A percentile compares a stretch with the other conserved stretches of the same genome.
Conservation (phyloP, 1,140 invertebrate species). For the Charaxes varanes region DNA sequence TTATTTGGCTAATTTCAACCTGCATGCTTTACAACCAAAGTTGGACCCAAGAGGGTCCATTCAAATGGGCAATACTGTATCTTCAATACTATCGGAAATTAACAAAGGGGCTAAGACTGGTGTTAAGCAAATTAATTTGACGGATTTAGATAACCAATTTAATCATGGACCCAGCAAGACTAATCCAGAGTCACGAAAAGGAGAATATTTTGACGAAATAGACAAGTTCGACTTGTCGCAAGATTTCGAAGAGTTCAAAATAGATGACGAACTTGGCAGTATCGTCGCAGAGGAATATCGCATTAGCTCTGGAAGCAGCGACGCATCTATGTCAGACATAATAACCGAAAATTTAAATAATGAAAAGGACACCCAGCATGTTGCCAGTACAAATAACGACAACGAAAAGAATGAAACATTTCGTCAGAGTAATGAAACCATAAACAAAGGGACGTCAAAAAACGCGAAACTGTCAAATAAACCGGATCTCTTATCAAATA, state of each 20-base stretch:
- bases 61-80: slow-evolving; percentile 76
- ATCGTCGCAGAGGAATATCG: slow-evolving; percentile 72
- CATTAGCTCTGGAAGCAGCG: slow-evolving; percentile 74
- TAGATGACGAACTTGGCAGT: slow-evolving; percentile 83
- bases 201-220: slow-evolving; percentile 65
- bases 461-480: slow-evolving; percentile 69
- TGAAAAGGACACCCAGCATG: slow-evolving; percentile 43
- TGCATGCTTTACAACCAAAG: slow-evolving; percentile 62
- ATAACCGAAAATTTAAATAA: slow-evolving; percentile 55
- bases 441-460: slow-evolving; percentile 38
- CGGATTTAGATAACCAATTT: slow-evolving; percentile 63
- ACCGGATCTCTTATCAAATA: slow-evolving; percentile 72
- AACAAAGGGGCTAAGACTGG: slow-evolving; percentile 69
- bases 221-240: slow-evolving; percentile 81
- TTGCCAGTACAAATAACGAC: slow-evolving; percentile 27
- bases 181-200: slow-evolving; percentile 48
- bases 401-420: slow-evolving; percentile 44
- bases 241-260: slow-evolving; percentile 87
- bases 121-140: slow-evolving; percentile 59
- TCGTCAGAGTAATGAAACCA: slow-evolving; percentile 41
- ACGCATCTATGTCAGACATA: slow-evolving; percentile 76
- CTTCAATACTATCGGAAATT: slow-evolving; percentile 76
- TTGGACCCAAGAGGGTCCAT: slow-evolving; percentile 68
- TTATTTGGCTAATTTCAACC: slow-evolving; percentile 58
- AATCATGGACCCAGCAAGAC: slow-evolving; percentile 43